These are phyloP conservation scores for Rhinichthys klamathensis DNA, from an alignment of 2,113 vertebrate species.

Conservation along the genomic window DNA sequence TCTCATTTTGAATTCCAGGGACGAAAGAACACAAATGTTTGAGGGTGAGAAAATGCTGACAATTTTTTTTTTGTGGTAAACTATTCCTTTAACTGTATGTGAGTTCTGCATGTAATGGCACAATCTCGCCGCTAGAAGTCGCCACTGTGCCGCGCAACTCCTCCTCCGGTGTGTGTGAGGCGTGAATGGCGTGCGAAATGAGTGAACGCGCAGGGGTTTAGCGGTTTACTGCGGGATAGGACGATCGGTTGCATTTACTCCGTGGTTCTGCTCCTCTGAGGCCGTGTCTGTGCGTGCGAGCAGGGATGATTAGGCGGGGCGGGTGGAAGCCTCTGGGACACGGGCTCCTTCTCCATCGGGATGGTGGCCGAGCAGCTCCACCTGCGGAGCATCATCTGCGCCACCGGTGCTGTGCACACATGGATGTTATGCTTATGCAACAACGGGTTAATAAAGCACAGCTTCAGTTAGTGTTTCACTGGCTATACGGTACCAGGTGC, in stretches of 20 bases:
- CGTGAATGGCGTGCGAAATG: conserved; percentile 36
- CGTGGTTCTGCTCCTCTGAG: background rate
- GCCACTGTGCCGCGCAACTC: conserved; percentile 36
- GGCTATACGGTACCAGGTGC: background rate
- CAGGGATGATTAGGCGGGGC: background rate
- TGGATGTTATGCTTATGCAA: conserved; percentile 32
- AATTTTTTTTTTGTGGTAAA: too few species aligned
- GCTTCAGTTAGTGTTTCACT: background rate
- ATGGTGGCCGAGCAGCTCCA: conserved; percentile 9
- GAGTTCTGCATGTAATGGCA: conserved; percentile 21
- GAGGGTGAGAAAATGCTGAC: too few species aligned
- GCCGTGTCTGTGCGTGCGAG: conserved; percentile 12
- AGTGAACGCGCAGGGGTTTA: background rate
- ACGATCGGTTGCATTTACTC: background rate
- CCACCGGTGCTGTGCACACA: background rate
- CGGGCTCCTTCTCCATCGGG: conserved; percentile 9
- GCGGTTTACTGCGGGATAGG: background rate
- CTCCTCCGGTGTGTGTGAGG: background rate
- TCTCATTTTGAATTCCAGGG: background rate
- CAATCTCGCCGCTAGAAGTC: conserved; percentile 43
- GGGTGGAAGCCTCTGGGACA: background rate
- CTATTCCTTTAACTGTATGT: background rate
- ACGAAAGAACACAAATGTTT: background rate
- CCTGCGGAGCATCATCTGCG: conserved; percentile 39
- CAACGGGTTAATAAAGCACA: conserved; percentile 4